Conservation (phyloP, 2,113 vertebrate genomes). For the Dicentrarchus labrax region DNA sequence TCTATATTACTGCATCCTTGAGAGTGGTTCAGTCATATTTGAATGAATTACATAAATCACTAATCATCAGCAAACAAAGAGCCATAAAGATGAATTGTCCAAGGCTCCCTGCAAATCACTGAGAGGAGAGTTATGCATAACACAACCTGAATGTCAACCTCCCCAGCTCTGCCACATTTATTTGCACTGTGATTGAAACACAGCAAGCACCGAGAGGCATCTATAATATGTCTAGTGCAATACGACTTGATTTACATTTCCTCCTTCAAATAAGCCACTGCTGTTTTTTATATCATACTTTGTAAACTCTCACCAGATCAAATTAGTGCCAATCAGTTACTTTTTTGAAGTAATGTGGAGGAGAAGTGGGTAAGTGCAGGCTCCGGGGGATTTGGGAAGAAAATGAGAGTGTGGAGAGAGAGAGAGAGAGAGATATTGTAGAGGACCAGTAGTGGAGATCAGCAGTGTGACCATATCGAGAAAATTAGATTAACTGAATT, state of each 20-base stretch:
- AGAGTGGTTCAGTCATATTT: neutral
- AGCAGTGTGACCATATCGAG: slow-evolving; percentile 72
- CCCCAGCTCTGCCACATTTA: neutral
- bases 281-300: neutral
- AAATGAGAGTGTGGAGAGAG: slow-evolving; percentile 40
- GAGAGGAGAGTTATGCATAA: neutral
- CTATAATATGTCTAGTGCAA: too few relatives aligned
- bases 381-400: slow-evolving; percentile 49
- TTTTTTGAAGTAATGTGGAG: slow-evolving; percentile 19
- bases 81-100: slow-evolving; percentile 15
- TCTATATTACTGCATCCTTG: neutral
- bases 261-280: neutral
- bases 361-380: slow-evolving; percentile 34
- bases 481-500: slow-evolving; percentile 81
- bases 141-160: neutral
- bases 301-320: slow-evolving; percentile 26
- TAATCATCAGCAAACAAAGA: slow-evolving; percentile 19
- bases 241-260: neutral
- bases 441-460: slow-evolving; percentile 53
- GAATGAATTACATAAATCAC: slow-evolving; percentile 29
- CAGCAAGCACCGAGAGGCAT: neutral
- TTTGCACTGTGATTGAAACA: neutral
- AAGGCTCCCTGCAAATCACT: slow-evolving; percentile 15
- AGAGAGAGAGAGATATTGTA: slow-evolving; percentile 54
- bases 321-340: slow-evolving; percentile 36